Conservation (phyloP, 2,113 vertebrate species). For the Genyomyrus donnyi region DNA sequence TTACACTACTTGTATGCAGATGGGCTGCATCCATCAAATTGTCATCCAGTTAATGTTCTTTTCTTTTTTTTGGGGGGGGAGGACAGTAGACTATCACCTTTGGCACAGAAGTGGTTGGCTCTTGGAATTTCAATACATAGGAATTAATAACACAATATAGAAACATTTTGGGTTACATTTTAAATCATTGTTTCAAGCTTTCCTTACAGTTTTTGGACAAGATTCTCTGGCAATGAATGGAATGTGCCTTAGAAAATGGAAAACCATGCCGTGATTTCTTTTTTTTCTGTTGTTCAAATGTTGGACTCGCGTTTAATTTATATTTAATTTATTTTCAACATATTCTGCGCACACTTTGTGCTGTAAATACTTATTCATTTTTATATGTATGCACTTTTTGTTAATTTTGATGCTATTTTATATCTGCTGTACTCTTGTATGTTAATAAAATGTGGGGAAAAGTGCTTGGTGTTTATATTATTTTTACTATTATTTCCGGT, state of each 20-base stretch:
- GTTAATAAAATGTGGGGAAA: constrained; percentile 42
- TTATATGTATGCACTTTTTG: constrained; percentile 59
- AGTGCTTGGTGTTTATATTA: background rate
- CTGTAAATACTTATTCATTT: constrained; percentile 48
- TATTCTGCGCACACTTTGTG: constrained; percentile 43
- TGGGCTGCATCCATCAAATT: background rate
- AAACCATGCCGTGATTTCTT: background rate
- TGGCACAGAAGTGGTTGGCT: constrained; percentile 44
- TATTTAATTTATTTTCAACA: constrained; percentile 62
- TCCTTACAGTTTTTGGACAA: constrained; percentile 35
- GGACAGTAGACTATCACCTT: constrained; percentile 31
- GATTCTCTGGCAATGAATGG: constrained; percentile 45
- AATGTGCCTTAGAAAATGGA: constrained; percentile 57
- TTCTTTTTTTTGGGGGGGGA: background rate
- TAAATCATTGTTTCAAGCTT: constrained; percentile 30
- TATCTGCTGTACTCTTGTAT: constrained; percentile 37
- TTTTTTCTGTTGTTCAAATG: background rate
- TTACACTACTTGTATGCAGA: background rate
- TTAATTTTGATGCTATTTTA: constrained; percentile 48
- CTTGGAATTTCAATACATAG: constrained; percentile 44
- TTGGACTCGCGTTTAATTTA: constrained; percentile 56
- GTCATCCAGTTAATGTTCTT: background rate
- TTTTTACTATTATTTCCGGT: background rate
- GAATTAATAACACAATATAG: constrained; percentile 42
- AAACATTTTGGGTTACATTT: constrained; percentile 45